Evolutionary conservation across 1,140 invertebrate species (phyloP).

Genomic region (Temnothorax nylanderi): DNA sequence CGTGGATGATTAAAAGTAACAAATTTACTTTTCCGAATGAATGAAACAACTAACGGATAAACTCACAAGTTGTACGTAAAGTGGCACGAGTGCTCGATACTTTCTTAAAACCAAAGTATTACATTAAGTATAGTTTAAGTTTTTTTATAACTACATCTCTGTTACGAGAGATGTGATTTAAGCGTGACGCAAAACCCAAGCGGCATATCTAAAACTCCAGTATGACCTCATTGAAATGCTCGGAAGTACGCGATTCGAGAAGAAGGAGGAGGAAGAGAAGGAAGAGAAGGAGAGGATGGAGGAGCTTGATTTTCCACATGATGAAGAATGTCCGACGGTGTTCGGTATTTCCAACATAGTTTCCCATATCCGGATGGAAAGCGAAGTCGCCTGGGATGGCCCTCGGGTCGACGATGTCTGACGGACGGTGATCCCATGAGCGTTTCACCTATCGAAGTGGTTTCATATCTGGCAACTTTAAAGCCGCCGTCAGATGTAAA

Average conservation of each 20-base stretch:
- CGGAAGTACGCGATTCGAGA: constrained; percentile 25
- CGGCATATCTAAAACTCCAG: constrained; percentile 18
- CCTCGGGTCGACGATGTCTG: constrained; percentile 58
- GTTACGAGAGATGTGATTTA: constrained; percentile 9
- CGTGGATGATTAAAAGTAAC: background rate
- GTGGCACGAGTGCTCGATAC: background rate
- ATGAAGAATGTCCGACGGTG: constrained; percentile 64
- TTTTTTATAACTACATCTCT: background rate
- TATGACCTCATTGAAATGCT: constrained; percentile 50
- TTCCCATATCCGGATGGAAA: constrained; percentile 71
- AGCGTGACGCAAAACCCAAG: constrained; percentile 7
- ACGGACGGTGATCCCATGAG: constrained; percentile 71
- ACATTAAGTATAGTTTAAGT: background rate
- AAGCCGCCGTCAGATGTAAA: constrained; percentile 77
- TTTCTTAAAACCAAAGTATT: background rate
- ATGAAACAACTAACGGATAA: background rate
- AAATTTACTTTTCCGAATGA: background rate
- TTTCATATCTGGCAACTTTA: constrained; percentile 80
- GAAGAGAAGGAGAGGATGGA: background rate
- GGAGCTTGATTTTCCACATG: constrained; percentile 68
- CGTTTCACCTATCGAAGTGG: constrained; percentile 75
- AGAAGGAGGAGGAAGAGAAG: background rate
- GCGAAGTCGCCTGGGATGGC: constrained; percentile 71
- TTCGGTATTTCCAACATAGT: constrained; percentile 54
- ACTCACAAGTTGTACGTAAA: background rate